Evolutionary conservation across 2,113 vertebrate species (phyloP).

Genomic region (Actenoides hombroni): DNA sequence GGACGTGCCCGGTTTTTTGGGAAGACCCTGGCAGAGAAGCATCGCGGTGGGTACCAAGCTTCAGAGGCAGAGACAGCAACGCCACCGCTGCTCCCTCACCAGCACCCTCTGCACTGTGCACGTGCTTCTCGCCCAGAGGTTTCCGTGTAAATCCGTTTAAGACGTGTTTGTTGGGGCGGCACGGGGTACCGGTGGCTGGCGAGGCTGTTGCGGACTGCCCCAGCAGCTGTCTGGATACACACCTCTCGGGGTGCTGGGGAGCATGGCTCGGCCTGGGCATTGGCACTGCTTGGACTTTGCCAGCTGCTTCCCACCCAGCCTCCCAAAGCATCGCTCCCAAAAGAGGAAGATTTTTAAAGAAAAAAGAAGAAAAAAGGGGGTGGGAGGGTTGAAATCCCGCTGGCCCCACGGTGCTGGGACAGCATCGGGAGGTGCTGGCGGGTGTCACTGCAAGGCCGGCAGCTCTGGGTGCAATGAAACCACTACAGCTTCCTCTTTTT

Average conservation of each 20-base stretch:
- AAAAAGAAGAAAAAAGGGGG: too few species aligned
- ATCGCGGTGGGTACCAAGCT: neutral
- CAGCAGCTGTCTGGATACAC: accelerated
- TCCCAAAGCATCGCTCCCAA: accelerated
- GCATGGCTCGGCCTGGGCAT: accelerated
- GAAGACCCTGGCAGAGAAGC: neutral
- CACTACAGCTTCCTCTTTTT: neutral
- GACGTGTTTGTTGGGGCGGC: accelerated
- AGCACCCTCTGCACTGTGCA: accelerated
- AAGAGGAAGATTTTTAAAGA: neutral
- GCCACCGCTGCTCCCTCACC: neutral
- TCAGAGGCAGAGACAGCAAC: neutral
- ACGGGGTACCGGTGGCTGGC: accelerated
- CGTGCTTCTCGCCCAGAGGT: accelerated
- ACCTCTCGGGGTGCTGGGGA: neutral
- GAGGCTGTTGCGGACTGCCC: too few species aligned
- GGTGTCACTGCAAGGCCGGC: accelerated
- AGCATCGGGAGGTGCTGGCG: accelerated
- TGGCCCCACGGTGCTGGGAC: accelerated
- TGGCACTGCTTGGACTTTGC: neutral
- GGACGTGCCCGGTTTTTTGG: accelerated
- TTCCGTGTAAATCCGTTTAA: accelerated
- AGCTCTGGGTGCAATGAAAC: neutral
- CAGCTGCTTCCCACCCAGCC: neutral
- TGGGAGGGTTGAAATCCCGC: neutral